Percentiles rank a stretch among this genome's conserved stretches.
Evolutionary conservation across 1,140 invertebrate species (phyloP).

Genomic region (Drosophila ambigua): DNA sequence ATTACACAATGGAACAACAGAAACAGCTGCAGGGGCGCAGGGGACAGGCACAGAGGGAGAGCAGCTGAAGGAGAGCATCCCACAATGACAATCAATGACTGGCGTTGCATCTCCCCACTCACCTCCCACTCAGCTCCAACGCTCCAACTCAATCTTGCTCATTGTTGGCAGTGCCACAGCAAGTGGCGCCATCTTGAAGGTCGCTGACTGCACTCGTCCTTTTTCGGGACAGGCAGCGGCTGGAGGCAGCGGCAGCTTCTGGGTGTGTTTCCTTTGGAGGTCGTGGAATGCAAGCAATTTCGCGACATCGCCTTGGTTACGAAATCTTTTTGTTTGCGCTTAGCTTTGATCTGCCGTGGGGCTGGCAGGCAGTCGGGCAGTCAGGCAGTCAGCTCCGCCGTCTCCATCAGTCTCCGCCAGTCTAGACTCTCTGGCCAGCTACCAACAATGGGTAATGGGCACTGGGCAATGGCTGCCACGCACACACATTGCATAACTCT

Average conservation of each 20-base stretch:
- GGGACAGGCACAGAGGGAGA: no score
- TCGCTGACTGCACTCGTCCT: neutral
- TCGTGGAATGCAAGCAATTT: conserved; percentile 22
- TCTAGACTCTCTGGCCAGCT: no score
- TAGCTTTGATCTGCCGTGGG: no score
- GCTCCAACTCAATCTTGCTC: conserved; percentile 1
- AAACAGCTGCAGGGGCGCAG: neutral
- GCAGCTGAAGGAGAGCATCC: conserved; percentile 7
- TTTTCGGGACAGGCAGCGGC: no score
- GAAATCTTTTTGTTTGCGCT: conserved; percentile 26
- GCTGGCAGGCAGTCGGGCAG: neutral
- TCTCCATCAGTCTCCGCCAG: no score
- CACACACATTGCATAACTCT: conserved; percentile 25
- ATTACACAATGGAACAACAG: conserved; percentile 42
- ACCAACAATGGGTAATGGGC: no score
- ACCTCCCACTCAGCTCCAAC: no score
- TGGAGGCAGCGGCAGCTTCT: no score
- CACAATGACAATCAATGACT: conserved; percentile 46
- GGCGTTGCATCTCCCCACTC: conserved; percentile 6
- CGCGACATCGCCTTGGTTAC: conserved; percentile 32
- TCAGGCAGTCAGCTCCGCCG: neutral
- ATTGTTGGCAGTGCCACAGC: conserved; percentile 39
- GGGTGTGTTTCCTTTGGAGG: conserved; percentile 4
- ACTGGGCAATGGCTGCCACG: no score
- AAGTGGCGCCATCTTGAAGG: conserved; percentile 38